These are phyloP conservation scores for Atherinosoma microstoma DNA, from an alignment of 2,797 vertebrate genomes.

Conservation along the genomic window DNA sequence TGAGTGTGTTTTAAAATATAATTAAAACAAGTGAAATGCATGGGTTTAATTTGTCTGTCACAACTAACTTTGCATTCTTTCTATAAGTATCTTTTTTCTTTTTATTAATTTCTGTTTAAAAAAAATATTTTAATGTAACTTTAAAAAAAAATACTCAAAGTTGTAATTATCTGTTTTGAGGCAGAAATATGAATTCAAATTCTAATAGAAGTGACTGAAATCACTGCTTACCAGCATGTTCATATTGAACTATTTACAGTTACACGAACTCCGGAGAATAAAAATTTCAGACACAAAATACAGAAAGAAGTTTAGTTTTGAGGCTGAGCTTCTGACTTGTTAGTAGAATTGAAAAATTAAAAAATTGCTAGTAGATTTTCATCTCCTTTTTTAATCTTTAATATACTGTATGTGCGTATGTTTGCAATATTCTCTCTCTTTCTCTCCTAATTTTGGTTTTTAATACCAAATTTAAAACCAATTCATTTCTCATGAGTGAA, in stretches of 20 bases:
- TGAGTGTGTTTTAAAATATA: background rate
- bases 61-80: background rate
- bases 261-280: background rate
- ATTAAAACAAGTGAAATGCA: slow-evolving; percentile 1
- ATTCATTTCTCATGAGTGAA: background rate
- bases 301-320: background rate
- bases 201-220: slow-evolving; percentile 3
- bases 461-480: background rate
- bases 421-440: background rate
- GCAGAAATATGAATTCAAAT: background rate
- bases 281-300: background rate
- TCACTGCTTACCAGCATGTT: background rate
- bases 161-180: background rate
- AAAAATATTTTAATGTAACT: background rate
- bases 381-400: background rate
- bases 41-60: background rate
- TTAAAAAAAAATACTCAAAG: background rate
- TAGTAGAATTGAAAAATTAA: background rate
- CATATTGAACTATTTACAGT: background rate
- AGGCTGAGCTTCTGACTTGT: background rate
- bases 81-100: background rate
- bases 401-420: slow-evolving; percentile 5
- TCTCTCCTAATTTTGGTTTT: background rate
- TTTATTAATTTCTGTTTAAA: too few relatives aligned
- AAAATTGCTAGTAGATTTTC: background rate